Evolutionary conservation across 2,797 vertebrate species (phyloP), one percentile per base, ranked within the genome.

Genomic region (Sebastes kiyomatsui): DNA sequence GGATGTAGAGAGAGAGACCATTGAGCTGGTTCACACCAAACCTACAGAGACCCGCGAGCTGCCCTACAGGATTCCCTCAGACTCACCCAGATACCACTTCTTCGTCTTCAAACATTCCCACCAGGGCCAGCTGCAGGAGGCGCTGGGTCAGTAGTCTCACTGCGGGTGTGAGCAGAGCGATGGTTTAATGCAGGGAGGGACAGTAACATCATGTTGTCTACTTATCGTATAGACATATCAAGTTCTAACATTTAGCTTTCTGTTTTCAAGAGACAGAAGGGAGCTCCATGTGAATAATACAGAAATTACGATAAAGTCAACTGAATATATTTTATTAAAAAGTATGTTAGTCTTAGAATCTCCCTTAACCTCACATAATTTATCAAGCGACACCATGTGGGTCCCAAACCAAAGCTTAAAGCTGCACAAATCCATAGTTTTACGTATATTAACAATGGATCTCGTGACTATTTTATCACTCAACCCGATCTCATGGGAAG

Each of bases 91-190:
- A 90, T 99, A 99, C 86, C 98, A 99, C 93, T 98, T 99, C 91
- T 99, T 99, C 87, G 87, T 99, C 69, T 99, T 98, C 91, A 99
- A 97, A 91, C 99, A 99, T 77, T 97, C 96, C 4, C 97, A 99
- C 0, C 98, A 99, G 92, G 98, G 97, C 18, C 97, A 98, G 92
- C 90, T 91, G 78, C 95, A 99, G 72, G 98, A 99, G 90, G 98
- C 97, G 27, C 95, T 99, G 5, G 98, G 98, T 99, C 90, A 97
- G 98, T 94, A 67, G 7, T 42, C 23, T 52, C 22, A 52, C 42
- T 74, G 27, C 18, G 4, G n/a, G 23, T 72, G 62, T 62, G 80
- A 12, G 55, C 20, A 25, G 13, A 52, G 23, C 11, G 14, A 12
- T 49, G 22, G 9, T 10, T 2, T 79, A 9, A 38, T n/a, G 33